These are phyloP conservation scores for Dromiciops gliroides DNA, from an alignment of 2,113 vertebrate genomes.

Conservation along the genomic window DNA sequence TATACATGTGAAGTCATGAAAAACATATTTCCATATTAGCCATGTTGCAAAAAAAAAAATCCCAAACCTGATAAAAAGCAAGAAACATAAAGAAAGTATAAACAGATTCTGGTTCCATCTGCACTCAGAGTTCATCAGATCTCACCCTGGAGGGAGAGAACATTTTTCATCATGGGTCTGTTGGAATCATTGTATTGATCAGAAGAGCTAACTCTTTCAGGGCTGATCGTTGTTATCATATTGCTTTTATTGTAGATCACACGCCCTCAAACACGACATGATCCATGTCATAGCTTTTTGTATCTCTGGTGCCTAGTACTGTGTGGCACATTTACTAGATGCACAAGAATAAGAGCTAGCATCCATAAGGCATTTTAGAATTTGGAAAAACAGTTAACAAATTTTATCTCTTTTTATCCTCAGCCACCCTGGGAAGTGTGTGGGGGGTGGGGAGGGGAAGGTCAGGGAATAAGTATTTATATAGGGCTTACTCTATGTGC, in stretches of 20 bases:
- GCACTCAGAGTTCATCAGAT: neutral
- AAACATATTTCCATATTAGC: neutral
- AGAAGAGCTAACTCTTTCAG: neutral
- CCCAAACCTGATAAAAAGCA: neutral
- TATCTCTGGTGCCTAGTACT: neutral
- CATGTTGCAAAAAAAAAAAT: neutral
- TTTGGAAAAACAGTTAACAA: neutral
- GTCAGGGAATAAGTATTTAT: neutral
- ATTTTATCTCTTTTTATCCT: constrained; percentile 3
- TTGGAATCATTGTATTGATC: neutral
- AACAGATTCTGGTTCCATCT: neutral
- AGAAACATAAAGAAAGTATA: neutral
- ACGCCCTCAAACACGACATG: neutral
- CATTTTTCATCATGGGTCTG: neutral
- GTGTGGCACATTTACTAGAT: neutral
- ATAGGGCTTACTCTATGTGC: neutral
- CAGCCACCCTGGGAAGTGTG: neutral
- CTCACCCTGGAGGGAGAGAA: neutral
- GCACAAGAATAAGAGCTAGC: neutral
- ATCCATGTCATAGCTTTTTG: neutral
- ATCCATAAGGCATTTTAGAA: neutral
- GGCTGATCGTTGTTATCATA: neutral
- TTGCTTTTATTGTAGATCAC: neutral
- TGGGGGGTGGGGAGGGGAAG: neutral
- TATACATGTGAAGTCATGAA: neutral